Base-by-base conservation (phyloP, 2,797 vertebrate genomes). In the Iguana delicatissima region DNA sequence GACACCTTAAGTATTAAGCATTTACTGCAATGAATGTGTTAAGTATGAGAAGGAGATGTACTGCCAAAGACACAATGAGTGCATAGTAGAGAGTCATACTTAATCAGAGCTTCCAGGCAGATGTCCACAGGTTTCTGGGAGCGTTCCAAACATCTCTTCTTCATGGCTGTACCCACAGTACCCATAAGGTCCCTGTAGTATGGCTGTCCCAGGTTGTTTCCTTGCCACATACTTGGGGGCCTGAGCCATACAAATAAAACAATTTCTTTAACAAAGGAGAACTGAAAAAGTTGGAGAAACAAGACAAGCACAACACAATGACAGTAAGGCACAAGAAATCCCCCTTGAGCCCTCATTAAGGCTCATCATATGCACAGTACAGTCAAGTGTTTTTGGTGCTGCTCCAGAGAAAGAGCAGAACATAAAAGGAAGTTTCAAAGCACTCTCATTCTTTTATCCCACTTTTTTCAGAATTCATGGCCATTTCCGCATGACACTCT, bases 381-480 rank as follows among this genome's bases (percentile, higher is more conserved):
- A 86, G 38, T 0, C 0, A 89, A 59, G 13, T 77, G 2, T 20
- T 80, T n/a, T 0, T 0, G 22, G 16, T 38, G n/a, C 7, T 42
- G 18, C 64, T 29, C 72, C 12, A 46, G 85, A 85, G 2, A 14
- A 22, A 82, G 74, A 92, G 59, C 16, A n/a, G 18, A 89, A 1
- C 20, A 1, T 6, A 10, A 86, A 77, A 86, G 85, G 32, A 80
- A 73, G 10, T 4, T 91, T 81, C 85, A 85, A 69, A 74, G 81
- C 50, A 69, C 22, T 76, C 69, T 57, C 89, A 26, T 74, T 89
- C 73, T 84, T 29, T 81, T n/a, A 73, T 80, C 69, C 79, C 85
- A 80, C 24, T 8, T 12, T n/a, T 29, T 83, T 93, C 84, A 86
- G 79, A 85, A 32, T 86, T 52, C 92, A 89, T n/a, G n/a, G n/a